Evolutionary conservation across 2,888 invertebrate species (phyloP), one percentile per base, ranked within the genome.

Genomic region (Aphidius colemani): DNA sequence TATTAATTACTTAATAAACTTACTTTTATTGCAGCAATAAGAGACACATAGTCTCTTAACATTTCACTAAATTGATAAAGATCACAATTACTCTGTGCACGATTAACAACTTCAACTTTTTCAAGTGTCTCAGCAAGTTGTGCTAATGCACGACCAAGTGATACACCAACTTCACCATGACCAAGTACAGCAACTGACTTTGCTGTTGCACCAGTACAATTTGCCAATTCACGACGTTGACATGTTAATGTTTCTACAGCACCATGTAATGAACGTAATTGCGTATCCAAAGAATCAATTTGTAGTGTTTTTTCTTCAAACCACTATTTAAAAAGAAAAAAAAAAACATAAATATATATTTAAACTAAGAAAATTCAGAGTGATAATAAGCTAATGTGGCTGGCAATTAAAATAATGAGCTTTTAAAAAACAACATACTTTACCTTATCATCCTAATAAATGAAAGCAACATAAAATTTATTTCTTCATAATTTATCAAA

Each of bases 271-370:
- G 95, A 94, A 53, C 94, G 88, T 63, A 98, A 85, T 78, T 96
- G 95, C 13, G 88, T 86, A 80, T 99, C 98, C 39, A 98, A 85
- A 46, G 91, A 91, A 78, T 98, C 98, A 50, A 98, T 89, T 82
- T 96, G 95, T 7, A 89, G 87, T 40, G 93, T 90, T 77, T 96
- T 96, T 82, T 99, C 98, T 82, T 98, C 98, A 85, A 99, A 99
- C 99, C 99, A 99, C 95, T 97, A 75, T 30, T 84, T 84, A 68
- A 59, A 59, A 60, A 61, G 60, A 68, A 58, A 40, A 40, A 40
- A 48, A 39, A 60, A n/a, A 53, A 18, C 39, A 30, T 0, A 30
- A 46, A 51, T 55, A 11, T 43, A 30, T 18, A 45, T 45, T 18
- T 40, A 44, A 59, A 41, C 40, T 18, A 13, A 58, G 55, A 51